Evolutionary conservation across 2,888 invertebrate species (phyloP).

Genomic region (Seladonia tumulorum): DNA sequence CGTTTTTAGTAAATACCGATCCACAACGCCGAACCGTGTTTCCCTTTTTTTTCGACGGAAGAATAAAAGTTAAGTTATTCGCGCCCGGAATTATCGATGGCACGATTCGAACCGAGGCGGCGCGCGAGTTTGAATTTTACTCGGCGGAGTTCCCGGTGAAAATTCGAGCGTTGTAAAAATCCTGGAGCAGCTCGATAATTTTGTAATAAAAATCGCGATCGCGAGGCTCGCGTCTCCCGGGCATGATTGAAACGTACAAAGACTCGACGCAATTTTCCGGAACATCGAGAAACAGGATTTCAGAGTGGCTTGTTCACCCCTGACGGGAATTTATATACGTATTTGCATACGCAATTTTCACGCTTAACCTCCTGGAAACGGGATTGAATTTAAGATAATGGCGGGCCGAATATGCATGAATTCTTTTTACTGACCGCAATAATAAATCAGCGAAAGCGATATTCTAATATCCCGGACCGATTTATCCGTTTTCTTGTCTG

Average conservation of each 20-base stretch:
- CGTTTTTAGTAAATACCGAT: neutral
- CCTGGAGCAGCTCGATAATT: constrained; percentile 1
- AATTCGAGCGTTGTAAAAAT: neutral
- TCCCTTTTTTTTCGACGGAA: neutral
- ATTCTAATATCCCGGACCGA: constrained; percentile 63
- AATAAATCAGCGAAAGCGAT: constrained; percentile 72
- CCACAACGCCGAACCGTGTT: neutral
- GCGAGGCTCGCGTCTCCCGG: neutral
- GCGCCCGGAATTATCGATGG: neutral
- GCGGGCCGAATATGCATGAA: constrained; percentile 74
- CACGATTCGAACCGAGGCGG: neutral
- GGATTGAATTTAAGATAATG: constrained; percentile 77
- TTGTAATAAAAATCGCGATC: constrained; percentile 33
- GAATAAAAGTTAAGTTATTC: neutral
- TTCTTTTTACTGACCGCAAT: constrained; percentile 67
- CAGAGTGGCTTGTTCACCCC: constrained; percentile 65
- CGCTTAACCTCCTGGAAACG: constrained; percentile 77
- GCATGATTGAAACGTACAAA: constrained; percentile 46
- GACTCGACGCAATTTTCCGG: constrained; percentile 74
- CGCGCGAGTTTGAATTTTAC: neutral
- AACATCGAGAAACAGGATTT: constrained; percentile 73
- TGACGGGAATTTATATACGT: constrained; percentile 73
- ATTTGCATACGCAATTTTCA: constrained; percentile 80
- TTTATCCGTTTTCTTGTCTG: constrained; percentile 54
- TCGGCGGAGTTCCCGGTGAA: neutral